A percentile compares a stretch with the other conserved stretches of the same genome.
These are phyloP conservation scores for Artemia franciscana DNA, from an alignment of 1,140 invertebrate genomes.

Conservation along the genomic window DNA sequence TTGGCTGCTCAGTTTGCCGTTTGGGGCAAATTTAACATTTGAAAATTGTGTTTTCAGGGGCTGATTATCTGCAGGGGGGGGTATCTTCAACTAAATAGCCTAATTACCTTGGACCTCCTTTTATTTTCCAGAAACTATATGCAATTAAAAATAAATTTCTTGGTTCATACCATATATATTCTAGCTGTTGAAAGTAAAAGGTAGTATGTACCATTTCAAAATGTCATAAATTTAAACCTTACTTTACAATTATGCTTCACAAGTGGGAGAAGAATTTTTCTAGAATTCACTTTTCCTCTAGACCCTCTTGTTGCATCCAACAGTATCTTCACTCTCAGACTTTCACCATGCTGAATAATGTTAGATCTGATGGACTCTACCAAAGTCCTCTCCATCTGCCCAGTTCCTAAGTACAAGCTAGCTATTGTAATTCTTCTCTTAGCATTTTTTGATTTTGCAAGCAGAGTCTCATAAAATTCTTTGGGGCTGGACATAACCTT, in stretches of 20 bases:
- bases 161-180: no score
- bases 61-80: no score
- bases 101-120: no score
- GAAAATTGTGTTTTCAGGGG: no score
- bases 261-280: slow-evolving; percentile 48
- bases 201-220: no score
- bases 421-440: slow-evolving; percentile 58
- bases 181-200: no score
- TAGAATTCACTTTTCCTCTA: slow-evolving; percentile 47
- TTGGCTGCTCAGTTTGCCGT: no score
- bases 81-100: no score
- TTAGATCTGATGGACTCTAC: slow-evolving; percentile 28
- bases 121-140: no score
- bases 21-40: no score
- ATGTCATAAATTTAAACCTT: no score
- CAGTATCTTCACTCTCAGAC: slow-evolving; percentile 54
- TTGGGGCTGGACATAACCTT: slow-evolving; percentile 44
- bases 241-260: slow-evolving; percentile 26
- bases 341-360: background rate
- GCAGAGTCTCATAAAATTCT: slow-evolving; percentile 45
- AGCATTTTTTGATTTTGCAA: slow-evolving; percentile 41
- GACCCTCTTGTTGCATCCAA: slow-evolving; percentile 78
- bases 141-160: no score
- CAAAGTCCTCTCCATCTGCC: slow-evolving; percentile 52
- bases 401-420: slow-evolving; percentile 82